These are phyloP conservation scores for Steatornis caripensis DNA, from an alignment of 2,113 vertebrate species.

Conservation along the genomic window DNA sequence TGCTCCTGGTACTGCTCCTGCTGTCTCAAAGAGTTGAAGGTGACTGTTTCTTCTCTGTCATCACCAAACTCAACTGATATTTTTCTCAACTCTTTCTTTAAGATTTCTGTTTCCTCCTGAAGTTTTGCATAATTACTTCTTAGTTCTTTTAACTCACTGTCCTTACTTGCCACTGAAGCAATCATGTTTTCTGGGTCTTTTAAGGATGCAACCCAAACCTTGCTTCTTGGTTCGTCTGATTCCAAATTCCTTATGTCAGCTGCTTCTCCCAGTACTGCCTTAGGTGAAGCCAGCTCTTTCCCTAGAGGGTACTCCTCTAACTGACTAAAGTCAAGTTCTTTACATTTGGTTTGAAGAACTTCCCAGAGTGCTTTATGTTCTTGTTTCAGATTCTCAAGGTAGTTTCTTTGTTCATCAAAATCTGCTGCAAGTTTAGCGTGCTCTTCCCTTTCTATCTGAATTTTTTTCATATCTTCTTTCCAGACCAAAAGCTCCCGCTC, in stretches of 20 bases:
- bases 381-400: constrained; percentile 47
- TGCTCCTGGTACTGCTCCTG: constrained; percentile 29
- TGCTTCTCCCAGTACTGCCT: constrained; percentile 44
- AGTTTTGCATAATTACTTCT: constrained; percentile 38
- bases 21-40: not conserved
- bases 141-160: not conserved
- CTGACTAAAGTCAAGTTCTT: constrained; percentile 51
- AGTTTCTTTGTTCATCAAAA: constrained; percentile 67
- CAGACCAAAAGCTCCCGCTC: constrained; percentile 76
- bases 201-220: not conserved
- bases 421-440: constrained; percentile 62
- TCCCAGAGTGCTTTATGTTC: constrained; percentile 50
- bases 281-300: constrained; percentile 55
- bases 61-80: constrained; percentile 5
- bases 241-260: constrained; percentile 30
- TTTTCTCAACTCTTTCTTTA: constrained; percentile 63
- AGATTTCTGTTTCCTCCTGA: constrained; percentile 20
- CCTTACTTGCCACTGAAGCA: constrained; percentile 36
- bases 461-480: constrained; percentile 67
- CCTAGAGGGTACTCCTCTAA: constrained; percentile 19
- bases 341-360: constrained; percentile 56
- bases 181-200: constrained; percentile 31
- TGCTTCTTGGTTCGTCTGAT: constrained; percentile 50
- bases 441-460: constrained; percentile 69
- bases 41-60: constrained; percentile 35